Evolutionary conservation across 2,888 invertebrate species (phyloP), one percentile per base, ranked within the genome.

Genomic region (Timandra comae): DNA sequence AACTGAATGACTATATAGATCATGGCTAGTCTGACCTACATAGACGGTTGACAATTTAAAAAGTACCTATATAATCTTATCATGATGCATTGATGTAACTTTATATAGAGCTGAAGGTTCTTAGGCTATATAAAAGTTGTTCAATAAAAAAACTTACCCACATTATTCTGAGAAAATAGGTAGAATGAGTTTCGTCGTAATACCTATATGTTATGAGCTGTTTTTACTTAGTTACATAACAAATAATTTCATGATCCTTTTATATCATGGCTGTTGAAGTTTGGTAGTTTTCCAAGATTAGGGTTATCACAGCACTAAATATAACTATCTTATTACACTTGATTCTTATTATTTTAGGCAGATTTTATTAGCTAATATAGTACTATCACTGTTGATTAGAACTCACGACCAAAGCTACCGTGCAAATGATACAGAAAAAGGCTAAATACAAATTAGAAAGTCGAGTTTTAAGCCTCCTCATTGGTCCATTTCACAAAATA

Each of bases 371-470:
- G 6, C 16, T n/a, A n/a, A n/a, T n/a, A n/a, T n/a, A n/a, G n/a
- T n/a, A n/a, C 27, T 30, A 33, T 30, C 36, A 41, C 40, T 10
- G 3, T 19, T 33, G n/a, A n/a, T 25, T 27, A 27, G 35, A 34
- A 35, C 43, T 49, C 37, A 46, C 56, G 45, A 52, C 63, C 53
- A 57, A 59, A 49, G 76, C 69, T 71, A 64, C 80, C 49, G 67
- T 56, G 53, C 70, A 77, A 82, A 80, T 82, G 82, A 61, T 56
- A 45, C 42, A 49, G 54, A 56, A 56, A 64, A 63, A 63, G 62
- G 65, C 53, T 53, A 59, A 64, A 60, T 63, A 58, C 40, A 72
- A 80, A 76, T 84, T 84, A 84, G 85, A 85, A 85, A 85, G 85
- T 71, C 67, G 48, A 24, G 52, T 48, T 41, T 49, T 41, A 42